A percentile compares a stretch with the other conserved stretches of the same genome.
Conservation (phyloP, 2,888 invertebrate genomes). For the Diabrotica balteata region DNA sequence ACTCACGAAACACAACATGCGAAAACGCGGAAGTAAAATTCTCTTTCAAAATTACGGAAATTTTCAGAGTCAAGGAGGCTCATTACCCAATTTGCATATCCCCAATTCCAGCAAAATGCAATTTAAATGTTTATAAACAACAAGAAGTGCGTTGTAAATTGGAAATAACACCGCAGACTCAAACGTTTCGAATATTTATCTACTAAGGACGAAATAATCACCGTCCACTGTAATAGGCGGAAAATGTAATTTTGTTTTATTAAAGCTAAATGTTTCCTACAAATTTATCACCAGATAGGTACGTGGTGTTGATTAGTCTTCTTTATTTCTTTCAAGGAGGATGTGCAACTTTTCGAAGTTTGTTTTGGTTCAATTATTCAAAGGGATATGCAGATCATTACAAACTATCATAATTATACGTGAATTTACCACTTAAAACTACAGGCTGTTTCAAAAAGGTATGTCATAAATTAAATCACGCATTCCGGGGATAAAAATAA, state of each 20-base stretch:
- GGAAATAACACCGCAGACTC: constrained; percentile 18
- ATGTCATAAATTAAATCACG: too few relatives aligned
- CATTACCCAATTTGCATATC: constrained; percentile 20
- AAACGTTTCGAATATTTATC: constrained; percentile 19
- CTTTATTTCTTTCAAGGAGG: constrained; percentile 35
- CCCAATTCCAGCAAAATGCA: constrained; percentile 16
- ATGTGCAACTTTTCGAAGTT: constrained; percentile 14
- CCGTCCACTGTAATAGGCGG: constrained; percentile 40
- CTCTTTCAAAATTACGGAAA: neutral
- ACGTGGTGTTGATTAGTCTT: constrained; percentile 40
- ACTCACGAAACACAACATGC: neutral
- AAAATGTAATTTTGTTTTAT: constrained; percentile 44
- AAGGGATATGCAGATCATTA: too few relatives aligned
- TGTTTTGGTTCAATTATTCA: too few relatives aligned
- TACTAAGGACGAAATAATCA: constrained; percentile 39
- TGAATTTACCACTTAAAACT: too few relatives aligned
- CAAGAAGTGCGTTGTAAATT: constrained; percentile 23
- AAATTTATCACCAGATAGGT: constrained; percentile 37
- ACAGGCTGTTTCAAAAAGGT: too few relatives aligned
- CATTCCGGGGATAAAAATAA: too few relatives aligned
- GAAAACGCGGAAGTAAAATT: neutral
- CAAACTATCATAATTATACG: too few relatives aligned
- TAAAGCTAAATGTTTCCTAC: constrained; percentile 45
- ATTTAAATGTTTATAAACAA: constrained; percentile 25
- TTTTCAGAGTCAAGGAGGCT: neutral